Evolutionary conservation across 1,140 invertebrate genomes (phyloP).

Genomic region (Lordiphosa collinella): DNA sequence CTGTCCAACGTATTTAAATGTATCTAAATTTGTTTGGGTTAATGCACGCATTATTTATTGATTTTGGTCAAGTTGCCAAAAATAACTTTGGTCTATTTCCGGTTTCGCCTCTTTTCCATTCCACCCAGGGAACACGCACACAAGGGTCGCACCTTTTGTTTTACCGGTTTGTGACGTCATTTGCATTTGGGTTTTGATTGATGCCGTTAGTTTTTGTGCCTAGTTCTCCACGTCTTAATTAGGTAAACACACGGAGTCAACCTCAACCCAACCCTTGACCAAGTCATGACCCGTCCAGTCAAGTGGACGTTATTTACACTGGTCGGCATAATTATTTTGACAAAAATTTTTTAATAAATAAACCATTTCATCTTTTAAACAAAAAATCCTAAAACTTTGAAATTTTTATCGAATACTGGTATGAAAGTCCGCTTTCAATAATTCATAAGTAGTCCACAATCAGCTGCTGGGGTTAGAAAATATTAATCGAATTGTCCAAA

Average conservation of each 20-base stretch:
- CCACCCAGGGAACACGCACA: too few relatives aligned
- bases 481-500: too few relatives aligned
- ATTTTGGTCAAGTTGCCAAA: constrained; percentile 40
- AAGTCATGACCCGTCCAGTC: constrained; percentile 1
- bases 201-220: constrained; percentile 25
- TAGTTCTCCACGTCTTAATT: constrained; percentile 56
- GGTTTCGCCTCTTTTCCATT: constrained; percentile 10
- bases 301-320: constrained; percentile 25
- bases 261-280: not conserved
- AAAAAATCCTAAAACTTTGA: too few relatives aligned
- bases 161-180: constrained; percentile 23
- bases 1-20: not conserved
- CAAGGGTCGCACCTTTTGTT: not conserved
- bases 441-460: too few relatives aligned
- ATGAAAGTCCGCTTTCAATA: too few relatives aligned
- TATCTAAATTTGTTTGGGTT: constrained; percentile 49
- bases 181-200: constrained; percentile 24
- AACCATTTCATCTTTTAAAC: too few relatives aligned
- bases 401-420: too few relatives aligned
- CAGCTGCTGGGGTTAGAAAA: too few relatives aligned
- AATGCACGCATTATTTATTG: constrained; percentile 65
- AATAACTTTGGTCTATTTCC: constrained; percentile 62
- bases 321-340: too few relatives aligned
- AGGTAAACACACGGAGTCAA: constrained; percentile 40
- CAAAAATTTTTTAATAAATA: too few relatives aligned